Percentiles rank a stretch among this genome's conserved stretches.
Conservation (phyloP, 53 echinoderm and acorn worm species). For the Echinometra lucunter region DNA sequence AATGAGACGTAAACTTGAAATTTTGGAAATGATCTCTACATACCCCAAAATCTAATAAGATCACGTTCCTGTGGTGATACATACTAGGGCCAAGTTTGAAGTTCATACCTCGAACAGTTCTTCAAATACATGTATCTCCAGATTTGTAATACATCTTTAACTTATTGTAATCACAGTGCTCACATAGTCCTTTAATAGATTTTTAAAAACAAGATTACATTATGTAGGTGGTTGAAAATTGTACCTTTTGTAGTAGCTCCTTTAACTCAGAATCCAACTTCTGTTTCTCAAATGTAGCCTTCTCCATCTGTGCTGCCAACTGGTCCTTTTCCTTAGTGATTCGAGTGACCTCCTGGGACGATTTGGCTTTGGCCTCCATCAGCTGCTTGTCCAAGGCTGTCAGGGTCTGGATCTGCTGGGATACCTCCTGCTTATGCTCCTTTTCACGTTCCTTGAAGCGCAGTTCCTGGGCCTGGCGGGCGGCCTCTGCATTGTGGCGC, state of each 20-base stretch:
- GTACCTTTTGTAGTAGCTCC: constrained; percentile 77
- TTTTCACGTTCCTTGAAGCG: constrained; percentile 89
- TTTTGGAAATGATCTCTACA: too few relatives aligned
- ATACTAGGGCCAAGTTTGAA: too few relatives aligned
- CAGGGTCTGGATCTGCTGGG: constrained; percentile 82
- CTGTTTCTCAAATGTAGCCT: constrained; percentile 73
- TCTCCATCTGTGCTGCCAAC: constrained; percentile 85
- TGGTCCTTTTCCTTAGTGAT: constrained; percentile 79
- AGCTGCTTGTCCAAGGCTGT: constrained; percentile 82
- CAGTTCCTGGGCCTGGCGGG: constrained; percentile 81
- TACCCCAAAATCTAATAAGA: too few relatives aligned
- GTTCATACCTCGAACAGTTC: too few relatives aligned
- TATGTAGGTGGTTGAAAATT: background rate
- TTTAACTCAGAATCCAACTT: constrained; percentile 79
- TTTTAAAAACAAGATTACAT: background rate
- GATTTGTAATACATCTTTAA: too few relatives aligned
- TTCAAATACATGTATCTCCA: too few relatives aligned
- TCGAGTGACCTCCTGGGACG: constrained; percentile 83
- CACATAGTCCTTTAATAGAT: background rate
- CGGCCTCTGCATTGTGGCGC: constrained; percentile 96
- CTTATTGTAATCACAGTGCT: background rate
- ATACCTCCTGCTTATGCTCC: constrained; percentile 86
- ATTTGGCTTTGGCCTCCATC: constrained; percentile 79
- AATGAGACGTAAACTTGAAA: too few relatives aligned
- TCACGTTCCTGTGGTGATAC: too few relatives aligned